Percentiles rank a stretch among this genome's conserved stretches.
These are phyloP conservation scores for Barypeithes pellucidus DNA, from an alignment of 2,888 invertebrate species.

Conservation along the genomic window DNA sequence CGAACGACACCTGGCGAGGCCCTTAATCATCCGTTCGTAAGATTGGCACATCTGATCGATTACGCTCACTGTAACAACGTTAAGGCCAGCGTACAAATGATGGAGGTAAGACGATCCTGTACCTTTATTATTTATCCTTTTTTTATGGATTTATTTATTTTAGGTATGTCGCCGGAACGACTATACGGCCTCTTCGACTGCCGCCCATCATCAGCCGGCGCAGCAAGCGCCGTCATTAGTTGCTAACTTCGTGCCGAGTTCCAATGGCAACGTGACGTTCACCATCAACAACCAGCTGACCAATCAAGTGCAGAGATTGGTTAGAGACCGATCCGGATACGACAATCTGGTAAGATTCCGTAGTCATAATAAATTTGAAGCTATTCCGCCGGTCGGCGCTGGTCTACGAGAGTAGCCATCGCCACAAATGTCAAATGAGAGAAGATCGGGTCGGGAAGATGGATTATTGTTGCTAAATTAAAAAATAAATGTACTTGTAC, in stretches of 20 bases:
- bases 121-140: not conserved
- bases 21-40: constrained; percentile 94
- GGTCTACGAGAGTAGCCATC: too few relatives aligned
- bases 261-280: constrained; percentile 90
- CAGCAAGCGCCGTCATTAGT: constrained; percentile 75
- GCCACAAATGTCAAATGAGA: too few relatives aligned
- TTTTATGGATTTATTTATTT: not conserved
- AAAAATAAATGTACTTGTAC: too few relatives aligned
- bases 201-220: constrained; percentile 72
- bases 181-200: constrained; percentile 68
- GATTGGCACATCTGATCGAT: constrained; percentile 93
- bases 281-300: constrained; percentile 93
- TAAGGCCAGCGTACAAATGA: constrained; percentile 97
- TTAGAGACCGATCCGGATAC: constrained; percentile 83
- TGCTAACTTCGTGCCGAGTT: constrained; percentile 84
- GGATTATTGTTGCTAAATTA: too few relatives aligned
- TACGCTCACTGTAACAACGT: constrained; percentile 98
- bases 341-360: constrained; percentile 82
- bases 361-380: too few relatives aligned
- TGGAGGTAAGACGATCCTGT: constrained; percentile 80
- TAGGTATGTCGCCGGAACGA: constrained; percentile 78
- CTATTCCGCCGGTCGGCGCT: too few relatives aligned
- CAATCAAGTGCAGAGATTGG: constrained; percentile 82
- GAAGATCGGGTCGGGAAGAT: too few relatives aligned
- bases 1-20: constrained; percentile 97